Base-by-base conservation (phyloP, 2,888 invertebrate genomes). In the Epirrita christyi region DNA sequence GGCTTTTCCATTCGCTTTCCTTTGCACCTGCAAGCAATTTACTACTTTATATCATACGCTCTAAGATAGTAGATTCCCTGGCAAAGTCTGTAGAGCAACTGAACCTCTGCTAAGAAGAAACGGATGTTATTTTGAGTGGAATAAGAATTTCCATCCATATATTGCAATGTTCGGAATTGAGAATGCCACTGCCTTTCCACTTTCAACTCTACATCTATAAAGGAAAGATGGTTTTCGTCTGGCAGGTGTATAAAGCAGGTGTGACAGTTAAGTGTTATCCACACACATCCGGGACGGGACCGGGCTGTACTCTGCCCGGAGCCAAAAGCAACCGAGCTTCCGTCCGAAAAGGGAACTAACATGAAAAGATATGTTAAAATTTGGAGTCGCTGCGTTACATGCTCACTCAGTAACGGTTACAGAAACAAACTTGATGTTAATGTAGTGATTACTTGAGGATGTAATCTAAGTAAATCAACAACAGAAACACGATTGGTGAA, bases 101-200 rank as follows among this genome's bases (percentile, higher is more conserved):
- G 83, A 90, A 90, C 81, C 88, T 78, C 80, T 87, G 89, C 85
- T 86, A 82, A 86, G 80, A 86, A 81, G 87, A 83, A 86, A 83
- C 84, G 80, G 83, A 85, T 88, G 89, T 87, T 88, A 86, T 89
- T 88, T 88, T 89, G 86, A 90, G 78, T 85, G 83, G 81, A 86
- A 87, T 89, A 90, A 88, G 85, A 89, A 88, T 86, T 86, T 84
- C 85, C 84, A 86, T 88, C 85, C 81, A 84, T 83, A 83, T 83
- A 86, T 80, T 79, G 81, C 79, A 73, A 77, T 78, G 81, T 81
- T 80, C 74, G 70, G 76, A 83, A 85, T 83, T 83, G 83, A 75
- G 71, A 69, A 58, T 48, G 29, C 0, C 9, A 34, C 28, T n/a
- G 5, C 9, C 15, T 27, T 49, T 48, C 36, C 7, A 82, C 49